These are phyloP conservation scores for Sinocyclocheilus grahami DNA, from an alignment of 2,113 vertebrate species.

Conservation along the genomic window DNA sequence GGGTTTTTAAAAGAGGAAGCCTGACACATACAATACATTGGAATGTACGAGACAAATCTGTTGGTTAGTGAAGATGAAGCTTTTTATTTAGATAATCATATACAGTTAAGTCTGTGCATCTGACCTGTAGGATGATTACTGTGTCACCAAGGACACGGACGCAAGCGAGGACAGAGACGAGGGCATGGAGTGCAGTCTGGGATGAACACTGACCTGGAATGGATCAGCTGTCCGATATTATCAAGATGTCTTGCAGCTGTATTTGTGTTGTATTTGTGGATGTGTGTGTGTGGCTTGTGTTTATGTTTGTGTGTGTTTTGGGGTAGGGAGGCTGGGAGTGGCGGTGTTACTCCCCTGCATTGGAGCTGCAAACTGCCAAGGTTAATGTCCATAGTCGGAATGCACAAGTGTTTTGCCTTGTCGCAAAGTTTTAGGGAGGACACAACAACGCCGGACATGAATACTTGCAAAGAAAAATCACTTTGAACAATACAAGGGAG, in stretches of 20 bases:
- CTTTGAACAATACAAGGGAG: not conserved
- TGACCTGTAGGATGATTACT: slow-evolving; percentile 36
- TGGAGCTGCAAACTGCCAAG: slow-evolving; percentile 52
- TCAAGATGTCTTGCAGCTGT: slow-evolving; percentile 54
- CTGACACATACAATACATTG: slow-evolving; percentile 12
- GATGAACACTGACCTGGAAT: slow-evolving; percentile 29
- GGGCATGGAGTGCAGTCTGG: slow-evolving; percentile 26
- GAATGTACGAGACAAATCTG: slow-evolving; percentile 5
- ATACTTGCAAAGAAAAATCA: slow-evolving; percentile 15
- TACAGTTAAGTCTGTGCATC: slow-evolving; percentile 17
- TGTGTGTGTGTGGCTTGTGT: slow-evolving; percentile 42
- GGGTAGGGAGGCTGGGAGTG: slow-evolving; percentile 45
- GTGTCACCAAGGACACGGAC: slow-evolving; percentile 37
- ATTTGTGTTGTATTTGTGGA: slow-evolving; percentile 35
- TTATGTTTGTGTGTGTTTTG: slow-evolving; percentile 41
- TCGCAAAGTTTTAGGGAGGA: slow-evolving; percentile 41
- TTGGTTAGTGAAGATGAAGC: not conserved
- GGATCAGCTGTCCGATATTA: slow-evolving; percentile 55
- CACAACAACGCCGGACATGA: not conserved
- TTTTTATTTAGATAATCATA: slow-evolving; percentile 11
- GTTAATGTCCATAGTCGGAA: slow-evolving; percentile 53
- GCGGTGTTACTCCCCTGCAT: slow-evolving; percentile 42
- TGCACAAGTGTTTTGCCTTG: slow-evolving; percentile 30
- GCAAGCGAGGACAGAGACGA: slow-evolving; percentile 22
- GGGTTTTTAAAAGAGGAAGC: slow-evolving; percentile 14